A percentile compares a stretch with the other conserved stretches of the same genome.
Conservation (phyloP, 2,888 invertebrate genomes). For the Philonicus albiceps region DNA sequence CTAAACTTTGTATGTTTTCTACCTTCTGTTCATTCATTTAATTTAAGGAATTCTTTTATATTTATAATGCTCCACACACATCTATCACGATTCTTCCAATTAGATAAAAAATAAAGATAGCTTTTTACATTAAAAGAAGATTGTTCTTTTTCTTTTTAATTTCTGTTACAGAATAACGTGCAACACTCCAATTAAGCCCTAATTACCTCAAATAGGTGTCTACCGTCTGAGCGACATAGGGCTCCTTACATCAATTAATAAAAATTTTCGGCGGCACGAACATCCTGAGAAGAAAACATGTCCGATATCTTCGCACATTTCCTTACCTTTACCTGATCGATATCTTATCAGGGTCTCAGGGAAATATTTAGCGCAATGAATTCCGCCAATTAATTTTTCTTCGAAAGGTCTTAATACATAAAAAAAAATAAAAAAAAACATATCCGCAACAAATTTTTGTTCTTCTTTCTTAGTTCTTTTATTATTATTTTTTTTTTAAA, state of each 20-base stretch:
- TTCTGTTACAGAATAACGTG: background rate
- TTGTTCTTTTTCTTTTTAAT: background rate
- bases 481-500: background rate
- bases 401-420: background rate
- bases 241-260: background rate
- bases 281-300: background rate
- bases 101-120: background rate
- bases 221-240: background rate
- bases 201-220: background rate
- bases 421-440: background rate
- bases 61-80: background rate
- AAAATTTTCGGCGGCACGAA: background rate
- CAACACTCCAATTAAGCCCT: background rate
- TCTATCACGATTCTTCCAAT: background rate
- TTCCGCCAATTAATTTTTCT: constrained; percentile 9
- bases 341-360: background rate
- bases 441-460: background rate
- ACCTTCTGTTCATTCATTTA: too few relatives aligned
- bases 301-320: background rate
- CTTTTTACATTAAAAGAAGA: background rate
- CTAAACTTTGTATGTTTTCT: too few relatives aligned
- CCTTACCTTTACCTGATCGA: background rate
- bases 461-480: background rate
- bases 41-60: too few relatives aligned
- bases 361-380: background rate